Evolutionary conservation across 2,888 invertebrate species (phyloP).

Genomic region (Sturmia bella): DNA sequence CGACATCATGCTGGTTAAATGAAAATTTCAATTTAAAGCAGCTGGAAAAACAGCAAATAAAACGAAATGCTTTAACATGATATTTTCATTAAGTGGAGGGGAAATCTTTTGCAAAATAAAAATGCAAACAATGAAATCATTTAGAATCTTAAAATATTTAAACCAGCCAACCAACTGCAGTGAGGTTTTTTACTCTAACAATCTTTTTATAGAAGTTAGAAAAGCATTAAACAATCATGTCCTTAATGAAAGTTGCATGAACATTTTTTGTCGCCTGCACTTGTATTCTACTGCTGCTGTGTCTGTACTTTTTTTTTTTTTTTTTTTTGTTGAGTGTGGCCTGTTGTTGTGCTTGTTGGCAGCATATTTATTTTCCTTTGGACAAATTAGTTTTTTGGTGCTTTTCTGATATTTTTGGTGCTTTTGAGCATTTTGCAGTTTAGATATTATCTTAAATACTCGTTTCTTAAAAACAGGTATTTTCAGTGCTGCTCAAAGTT

Average conservation of each 20-base stretch:
- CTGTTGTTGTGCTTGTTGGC: slow-evolving; percentile 7
- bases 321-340: slow-evolving; percentile 28
- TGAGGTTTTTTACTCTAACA: not conserved
- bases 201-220: slow-evolving; percentile 68
- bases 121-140: slow-evolving; percentile 16
- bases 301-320: not conserved
- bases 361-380: no score
- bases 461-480: no score
- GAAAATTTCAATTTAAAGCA: slow-evolving; percentile 13
- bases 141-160: slow-evolving; percentile 44
- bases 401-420: no score
- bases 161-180: slow-evolving; percentile 43
- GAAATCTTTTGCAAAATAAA: not conserved
- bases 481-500: no score
- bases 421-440: no score
- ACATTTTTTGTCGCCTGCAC: slow-evolving; percentile 71
- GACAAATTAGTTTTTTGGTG: not conserved
- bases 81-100: slow-evolving; percentile 36
- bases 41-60: slow-evolving; percentile 7
- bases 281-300: slow-evolving; percentile 39
- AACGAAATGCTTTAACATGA: slow-evolving; percentile 44
- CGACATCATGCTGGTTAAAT: slow-evolving; percentile 51
- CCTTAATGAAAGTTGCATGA: slow-evolving; percentile 81
- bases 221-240: slow-evolving; percentile 75
- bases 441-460: no score